Evolutionary conservation across 2,888 invertebrate genomes (phyloP).

Genomic region (Aleiodes alternator): DNA sequence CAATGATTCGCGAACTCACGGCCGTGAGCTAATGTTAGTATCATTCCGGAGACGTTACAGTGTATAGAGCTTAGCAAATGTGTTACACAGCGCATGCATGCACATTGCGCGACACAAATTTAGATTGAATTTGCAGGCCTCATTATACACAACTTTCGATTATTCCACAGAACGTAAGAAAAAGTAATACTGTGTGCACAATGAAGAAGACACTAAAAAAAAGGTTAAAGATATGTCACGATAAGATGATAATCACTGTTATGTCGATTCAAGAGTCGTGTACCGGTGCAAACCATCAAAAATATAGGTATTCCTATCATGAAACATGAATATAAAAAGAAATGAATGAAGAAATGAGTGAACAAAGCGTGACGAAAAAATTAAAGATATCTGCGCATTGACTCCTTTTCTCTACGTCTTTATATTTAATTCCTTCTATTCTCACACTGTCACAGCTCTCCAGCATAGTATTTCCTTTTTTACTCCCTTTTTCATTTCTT

Average conservation of each 20-base stretch:
- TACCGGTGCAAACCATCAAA: background rate
- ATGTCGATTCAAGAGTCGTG: background rate
- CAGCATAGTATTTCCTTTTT: conserved; percentile 19
- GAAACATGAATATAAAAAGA: background rate
- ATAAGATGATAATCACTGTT: background rate
- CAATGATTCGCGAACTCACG: conserved; percentile 40
- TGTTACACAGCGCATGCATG: conserved; percentile 26
- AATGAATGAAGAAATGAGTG: background rate
- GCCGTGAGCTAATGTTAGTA: conserved; percentile 48
- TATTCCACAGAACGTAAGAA: background rate
- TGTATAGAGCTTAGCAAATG: conserved; percentile 31
- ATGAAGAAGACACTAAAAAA: conserved; percentile 1
- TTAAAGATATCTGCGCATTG: background rate
- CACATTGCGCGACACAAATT: conserved; percentile 36
- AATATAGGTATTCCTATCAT: background rate
- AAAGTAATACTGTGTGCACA: background rate
- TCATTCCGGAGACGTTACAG: conserved; percentile 36
- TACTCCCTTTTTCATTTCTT: conserved; percentile 10
- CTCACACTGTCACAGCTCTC: conserved; percentile 6
- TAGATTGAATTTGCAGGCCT: conserved; percentile 38
- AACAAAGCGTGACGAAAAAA: background rate
- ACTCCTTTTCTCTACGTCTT: background rate
- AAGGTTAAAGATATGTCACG: background rate
- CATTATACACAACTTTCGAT: conserved; percentile 18
- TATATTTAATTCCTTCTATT: background rate